These are phyloP conservation scores for Leptopilina boulardi DNA, from an alignment of 1,140 invertebrate species.

Conservation along the genomic window DNA sequence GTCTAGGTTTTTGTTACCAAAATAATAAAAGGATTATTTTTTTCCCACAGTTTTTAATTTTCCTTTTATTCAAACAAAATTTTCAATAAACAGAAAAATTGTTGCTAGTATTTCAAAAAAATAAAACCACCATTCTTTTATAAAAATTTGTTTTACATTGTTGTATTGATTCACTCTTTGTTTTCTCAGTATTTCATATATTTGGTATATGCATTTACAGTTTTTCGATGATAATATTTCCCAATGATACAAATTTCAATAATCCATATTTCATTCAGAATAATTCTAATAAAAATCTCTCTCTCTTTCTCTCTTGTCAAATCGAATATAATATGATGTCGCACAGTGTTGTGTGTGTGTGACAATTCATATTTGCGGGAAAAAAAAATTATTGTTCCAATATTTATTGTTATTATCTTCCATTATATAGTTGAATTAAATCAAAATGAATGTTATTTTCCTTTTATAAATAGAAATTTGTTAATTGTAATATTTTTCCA, in stretches of 20 bases:
- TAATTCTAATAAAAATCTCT: conserved; percentile 4
- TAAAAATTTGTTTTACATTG: no score
- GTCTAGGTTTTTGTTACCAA: no score
- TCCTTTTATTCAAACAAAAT: no score
- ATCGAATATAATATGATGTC: background rate
- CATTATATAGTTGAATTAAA: conserved; percentile 1
- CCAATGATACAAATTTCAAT: background rate
- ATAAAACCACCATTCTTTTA: no score
- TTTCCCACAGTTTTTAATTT: no score
- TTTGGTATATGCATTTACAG: no score
- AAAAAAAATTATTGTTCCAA: conserved; percentile 2
- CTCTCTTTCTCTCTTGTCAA: no score
- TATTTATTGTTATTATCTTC: background rate
- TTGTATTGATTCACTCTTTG: no score
- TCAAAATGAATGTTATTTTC: background rate
- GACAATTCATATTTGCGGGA: background rate
- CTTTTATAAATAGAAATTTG: background rate
- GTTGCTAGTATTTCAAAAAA: no score
- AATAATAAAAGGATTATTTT: no score
- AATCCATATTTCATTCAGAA: background rate
- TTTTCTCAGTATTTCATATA: no score
- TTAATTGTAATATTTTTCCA: background rate
- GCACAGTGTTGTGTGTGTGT: background rate
- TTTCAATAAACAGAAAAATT: no score
- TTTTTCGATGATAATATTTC: background rate